Evolutionary conservation across 2,797 vertebrate genomes (phyloP).

Genomic region (Cichlasoma orientale): DNA sequence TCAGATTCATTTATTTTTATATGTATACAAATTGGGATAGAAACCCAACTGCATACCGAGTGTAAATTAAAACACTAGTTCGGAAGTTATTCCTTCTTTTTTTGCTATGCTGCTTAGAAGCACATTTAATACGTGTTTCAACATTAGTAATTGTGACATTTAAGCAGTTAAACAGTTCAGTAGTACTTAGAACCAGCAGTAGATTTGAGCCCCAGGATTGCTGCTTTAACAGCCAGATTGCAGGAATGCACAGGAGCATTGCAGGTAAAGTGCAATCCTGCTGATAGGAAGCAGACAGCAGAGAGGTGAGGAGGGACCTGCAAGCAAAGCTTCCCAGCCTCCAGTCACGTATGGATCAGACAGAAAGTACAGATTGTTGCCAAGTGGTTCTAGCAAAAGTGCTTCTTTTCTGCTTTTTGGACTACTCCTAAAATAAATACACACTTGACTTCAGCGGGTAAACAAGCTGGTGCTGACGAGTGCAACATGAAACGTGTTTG

Average conservation of each 20-base stretch:
- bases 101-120: background rate
- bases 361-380: slow-evolving; percentile 17
- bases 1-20: slow-evolving; percentile 7
- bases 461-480: slow-evolving; percentile 41
- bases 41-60: background rate
- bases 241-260: background rate
- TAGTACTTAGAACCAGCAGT: background rate
- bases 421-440: slow-evolving; percentile 53
- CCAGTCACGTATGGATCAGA: slow-evolving; percentile 4
- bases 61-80: background rate
- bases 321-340: background rate
- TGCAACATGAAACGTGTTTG: slow-evolving; percentile 4
- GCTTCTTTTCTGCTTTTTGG: slow-evolving; percentile 29
- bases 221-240: background rate
- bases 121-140: background rate
- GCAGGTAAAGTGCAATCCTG: background rate
- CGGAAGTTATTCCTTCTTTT: background rate
- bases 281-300: background rate
- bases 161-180: background rate
- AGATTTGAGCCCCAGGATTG: background rate
- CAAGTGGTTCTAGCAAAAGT: slow-evolving; percentile 14
- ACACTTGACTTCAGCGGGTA: slow-evolving; percentile 36
- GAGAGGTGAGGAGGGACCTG: background rate
- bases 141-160: background rate
- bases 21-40: background rate